Percentiles rank a stretch among this genome's conserved stretches.
Evolutionary conservation across 2,888 invertebrate genomes (phyloP).

Genomic region (Chrysotoxum bicinctum): DNA sequence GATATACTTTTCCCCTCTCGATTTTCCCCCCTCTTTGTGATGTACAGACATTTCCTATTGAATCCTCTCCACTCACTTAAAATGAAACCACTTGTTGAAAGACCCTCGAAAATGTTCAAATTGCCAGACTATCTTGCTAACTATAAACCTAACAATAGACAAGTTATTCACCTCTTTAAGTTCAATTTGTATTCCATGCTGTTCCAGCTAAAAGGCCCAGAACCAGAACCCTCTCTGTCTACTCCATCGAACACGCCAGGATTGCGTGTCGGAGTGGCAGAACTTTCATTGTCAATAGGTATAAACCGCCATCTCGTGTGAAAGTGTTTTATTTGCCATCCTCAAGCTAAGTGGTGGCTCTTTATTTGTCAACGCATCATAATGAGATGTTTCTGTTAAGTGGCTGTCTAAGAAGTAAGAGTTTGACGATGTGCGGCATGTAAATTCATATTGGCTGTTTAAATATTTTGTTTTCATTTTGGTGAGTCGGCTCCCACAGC

Average conservation of each 20-base stretch:
- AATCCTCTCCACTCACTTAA: too few species aligned
- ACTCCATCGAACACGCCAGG: not conserved
- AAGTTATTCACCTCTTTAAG: not conserved
- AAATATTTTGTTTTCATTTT: conserved; percentile 5
- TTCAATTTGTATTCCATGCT: not conserved
- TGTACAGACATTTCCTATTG: too few species aligned
- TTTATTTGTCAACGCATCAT: conserved; percentile 62
- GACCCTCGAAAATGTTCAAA: too few species aligned
- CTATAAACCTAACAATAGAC: not conserved
- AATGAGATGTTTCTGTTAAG: conserved; percentile 21
- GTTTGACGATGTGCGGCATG: conserved; percentile 20
- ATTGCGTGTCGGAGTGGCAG: not conserved
- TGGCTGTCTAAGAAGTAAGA: conserved; percentile 12
- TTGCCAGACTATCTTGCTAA: not conserved
- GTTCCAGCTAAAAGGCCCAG: too few species aligned
- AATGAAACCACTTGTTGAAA: too few species aligned
- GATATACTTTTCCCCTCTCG: too few species aligned
- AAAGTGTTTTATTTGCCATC: conserved; percentile 59
- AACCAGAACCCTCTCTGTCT: not conserved
- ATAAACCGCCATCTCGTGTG: conserved; percentile 30
- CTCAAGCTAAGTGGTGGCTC: conserved; percentile 57
- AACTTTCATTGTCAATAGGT: conserved; percentile 64
- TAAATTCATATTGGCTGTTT: conserved; percentile 36
- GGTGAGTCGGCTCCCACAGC: conserved; percentile 7
- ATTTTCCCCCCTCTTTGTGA: too few species aligned